Conservation (phyloP, 2,113 vertebrate genomes). For the Clarias gariepinus region DNA sequence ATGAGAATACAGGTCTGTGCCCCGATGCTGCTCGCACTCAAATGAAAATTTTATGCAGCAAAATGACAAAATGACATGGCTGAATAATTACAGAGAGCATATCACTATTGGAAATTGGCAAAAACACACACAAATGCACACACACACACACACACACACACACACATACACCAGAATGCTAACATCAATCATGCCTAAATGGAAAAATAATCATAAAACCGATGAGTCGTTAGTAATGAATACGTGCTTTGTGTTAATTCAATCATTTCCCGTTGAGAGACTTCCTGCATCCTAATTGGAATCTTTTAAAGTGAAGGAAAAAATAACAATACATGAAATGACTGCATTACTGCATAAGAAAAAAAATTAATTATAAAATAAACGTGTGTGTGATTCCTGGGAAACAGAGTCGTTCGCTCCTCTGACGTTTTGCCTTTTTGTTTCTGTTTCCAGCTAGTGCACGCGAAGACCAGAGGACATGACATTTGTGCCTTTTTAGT, state of each 20-base stretch:
- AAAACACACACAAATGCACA: neutral
- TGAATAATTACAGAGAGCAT: neutral
- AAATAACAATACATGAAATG: neutral
- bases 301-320: constrained; percentile 1
- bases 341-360: neutral
- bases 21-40: neutral
- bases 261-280: constrained; percentile 18
- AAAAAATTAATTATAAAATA: neutral
- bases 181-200: constrained; percentile 2
- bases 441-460: neutral
- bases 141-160: neutral
- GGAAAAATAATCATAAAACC: constrained; percentile 23
- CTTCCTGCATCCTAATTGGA: constrained; percentile 20
- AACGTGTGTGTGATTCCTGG: neutral
- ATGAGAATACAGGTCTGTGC: neutral
- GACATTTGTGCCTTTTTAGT: neutral
- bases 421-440: neutral
- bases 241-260: constrained; percentile 11
- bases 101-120: neutral
- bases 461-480: neutral
- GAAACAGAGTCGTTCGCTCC: neutral
- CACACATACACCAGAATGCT: neutral
- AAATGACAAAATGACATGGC: neutral
- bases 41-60: neutral
- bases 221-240: constrained; percentile 20